Evolutionary conservation across 1,140 invertebrate genomes (phyloP).

Genomic region (Aphelinus certus): DNA sequence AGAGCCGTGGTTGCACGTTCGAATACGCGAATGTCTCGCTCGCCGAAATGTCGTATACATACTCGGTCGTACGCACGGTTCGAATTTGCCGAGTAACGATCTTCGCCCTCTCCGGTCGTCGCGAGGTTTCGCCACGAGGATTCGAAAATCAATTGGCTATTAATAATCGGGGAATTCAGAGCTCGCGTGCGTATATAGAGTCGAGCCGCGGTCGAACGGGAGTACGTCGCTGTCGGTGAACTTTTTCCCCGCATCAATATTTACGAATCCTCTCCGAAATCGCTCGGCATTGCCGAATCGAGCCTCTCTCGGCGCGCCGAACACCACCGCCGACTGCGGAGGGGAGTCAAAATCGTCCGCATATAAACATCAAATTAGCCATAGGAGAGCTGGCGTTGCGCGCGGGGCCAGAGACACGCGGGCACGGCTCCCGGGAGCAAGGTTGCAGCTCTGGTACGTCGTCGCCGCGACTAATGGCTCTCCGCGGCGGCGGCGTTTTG

Average conservation of each 20-base stretch:
- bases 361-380: neutral
- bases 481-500: constrained; percentile 11
- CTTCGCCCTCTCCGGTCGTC: too few relatives aligned
- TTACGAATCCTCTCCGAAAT: neutral
- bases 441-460: constrained; percentile 26
- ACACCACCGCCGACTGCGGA: too few relatives aligned
- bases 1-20: too few relatives aligned
- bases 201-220: neutral
- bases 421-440: neutral
- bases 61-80: too few relatives aligned
- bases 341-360: constrained; percentile 10
- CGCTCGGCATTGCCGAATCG: neutral
- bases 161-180: too few relatives aligned
- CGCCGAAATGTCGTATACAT: too few relatives aligned
- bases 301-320: neutral
- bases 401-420: neutral
- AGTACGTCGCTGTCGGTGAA: neutral
- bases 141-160: too few relatives aligned
- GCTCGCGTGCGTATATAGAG: neutral
- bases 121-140: too few relatives aligned
- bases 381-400: too few relatives aligned
- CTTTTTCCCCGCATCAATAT: constrained; percentile 7
- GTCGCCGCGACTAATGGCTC: too few relatives aligned
- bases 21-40: too few relatives aligned
- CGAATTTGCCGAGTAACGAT: too few relatives aligned